Evolutionary conservation across 2,797 vertebrate genomes (phyloP), one percentile per base, ranked within the genome.

Genomic region (Perodicticus potto): DNA sequence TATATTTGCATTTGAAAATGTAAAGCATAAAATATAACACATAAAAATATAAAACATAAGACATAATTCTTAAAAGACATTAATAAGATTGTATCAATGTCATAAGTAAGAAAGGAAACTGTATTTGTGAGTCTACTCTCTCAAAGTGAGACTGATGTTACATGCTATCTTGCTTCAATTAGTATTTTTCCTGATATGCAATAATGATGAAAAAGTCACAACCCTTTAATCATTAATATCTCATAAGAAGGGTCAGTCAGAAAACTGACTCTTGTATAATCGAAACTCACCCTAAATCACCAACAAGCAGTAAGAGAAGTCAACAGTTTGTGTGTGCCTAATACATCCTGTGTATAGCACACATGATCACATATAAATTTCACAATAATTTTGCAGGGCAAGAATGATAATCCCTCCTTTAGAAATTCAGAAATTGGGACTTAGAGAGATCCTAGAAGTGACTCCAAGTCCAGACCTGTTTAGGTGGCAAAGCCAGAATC

Each of bases 1-100:
- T 23, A 2, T 22, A 81, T 89, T 76, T 81, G 72, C 59, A 53
- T 89, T 95, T 95, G 25, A 86, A 83, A 86, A 84, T 45, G 37
- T 59, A 57, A 40, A 43, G 7, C 13, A 45, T 84, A 61, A 92
- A 83, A 13, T 8, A 43, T 43, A 43, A 43, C 34, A 19, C 1
- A 59, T n/a, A 73, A 63, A 95, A 89, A 72, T 43, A 45, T 74
- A 49, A 95, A 96, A n/a, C 2, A 11, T 19, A 65, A 86, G 23
- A 1, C 9, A 78, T 72, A 3, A 11, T 55, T 77, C 17, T 89
- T 83, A 88, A 69, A n/a, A 12, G 63, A 86, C 85, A 57, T 37
- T 11, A 76, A 77, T 63, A n/a, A 72, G 19, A 76, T 32, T 65
- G 0, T 45, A 29, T 80, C 5, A 3, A 3, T 81, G 37, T 76